Evolutionary conservation across 1,140 invertebrate species (phyloP).

Genomic region (Holotrichia oblita): DNA sequence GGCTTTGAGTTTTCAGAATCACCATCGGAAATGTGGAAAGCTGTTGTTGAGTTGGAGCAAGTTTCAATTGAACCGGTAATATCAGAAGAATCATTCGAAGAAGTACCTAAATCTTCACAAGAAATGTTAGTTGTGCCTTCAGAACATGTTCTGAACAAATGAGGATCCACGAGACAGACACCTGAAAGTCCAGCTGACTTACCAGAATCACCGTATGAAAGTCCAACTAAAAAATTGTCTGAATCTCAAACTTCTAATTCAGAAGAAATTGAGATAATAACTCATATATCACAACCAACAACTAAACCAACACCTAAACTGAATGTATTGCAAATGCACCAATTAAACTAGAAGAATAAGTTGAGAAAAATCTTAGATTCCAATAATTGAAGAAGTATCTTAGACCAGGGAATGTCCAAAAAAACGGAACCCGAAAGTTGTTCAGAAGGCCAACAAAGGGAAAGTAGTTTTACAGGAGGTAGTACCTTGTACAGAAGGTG

Average conservation of each 20-base stretch:
- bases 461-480: not conserved
- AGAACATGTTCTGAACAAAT: not conserved
- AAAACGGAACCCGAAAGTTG: not conserved
- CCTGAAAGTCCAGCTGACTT: too few relatives aligned
- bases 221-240: slow-evolving; percentile 3
- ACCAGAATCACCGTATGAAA: too few relatives aligned
- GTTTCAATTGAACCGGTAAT: too few relatives aligned
- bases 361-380: slow-evolving; percentile 32
- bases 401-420: not conserved
- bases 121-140: too few relatives aligned
- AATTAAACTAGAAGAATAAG: too few relatives aligned
- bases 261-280: slow-evolving; percentile 31
- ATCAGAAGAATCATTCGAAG: too few relatives aligned
- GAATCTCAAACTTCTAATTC: slow-evolving; percentile 40
- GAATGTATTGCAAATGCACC: slow-evolving; percentile 39
- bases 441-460: not conserved
- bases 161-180: not conserved
- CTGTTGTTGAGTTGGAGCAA: too few relatives aligned
- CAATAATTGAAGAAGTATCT: slow-evolving; percentile 24
- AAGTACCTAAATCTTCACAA: slow-evolving; percentile 30
- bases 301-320: slow-evolving; percentile 35
- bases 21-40: too few relatives aligned
- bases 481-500: not conserved
- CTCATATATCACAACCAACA: slow-evolving; percentile 27
- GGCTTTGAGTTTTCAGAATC: not conserved